Conservation (phyloP, 2,797 vertebrate genomes). For the Melanotaenia parkinsoni region DNA sequence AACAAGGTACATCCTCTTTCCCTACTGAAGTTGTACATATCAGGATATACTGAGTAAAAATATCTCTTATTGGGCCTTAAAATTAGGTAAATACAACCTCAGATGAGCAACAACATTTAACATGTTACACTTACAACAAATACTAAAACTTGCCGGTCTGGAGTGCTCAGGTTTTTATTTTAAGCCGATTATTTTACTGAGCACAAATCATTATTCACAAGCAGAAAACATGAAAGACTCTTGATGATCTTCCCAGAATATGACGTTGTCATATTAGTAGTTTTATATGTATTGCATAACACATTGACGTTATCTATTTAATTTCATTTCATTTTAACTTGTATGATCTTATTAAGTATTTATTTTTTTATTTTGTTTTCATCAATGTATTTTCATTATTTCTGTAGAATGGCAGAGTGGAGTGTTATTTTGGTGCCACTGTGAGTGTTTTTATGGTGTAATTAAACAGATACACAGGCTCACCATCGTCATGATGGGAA, state of each 20-base stretch:
- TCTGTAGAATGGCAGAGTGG: not conserved
- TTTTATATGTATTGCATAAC: no score
- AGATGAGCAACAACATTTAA: not conserved
- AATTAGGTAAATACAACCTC: not conserved
- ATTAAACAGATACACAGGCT: conserved; percentile 13
- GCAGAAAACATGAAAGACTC: no score
- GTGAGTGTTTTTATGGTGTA: not conserved
- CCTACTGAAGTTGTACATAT: not conserved
- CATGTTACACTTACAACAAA: not conserved
- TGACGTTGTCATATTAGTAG: no score
- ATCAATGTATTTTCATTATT: not conserved
- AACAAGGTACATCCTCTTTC: not conserved
- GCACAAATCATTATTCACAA: no score
- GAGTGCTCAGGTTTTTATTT: no score
- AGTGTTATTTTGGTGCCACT: not conserved
- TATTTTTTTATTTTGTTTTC: not conserved
- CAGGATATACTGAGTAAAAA: not conserved
- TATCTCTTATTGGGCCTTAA: not conserved
- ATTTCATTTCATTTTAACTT: not conserved
- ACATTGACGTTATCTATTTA: no score
- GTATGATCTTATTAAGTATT: not conserved
- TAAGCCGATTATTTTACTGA: no score
- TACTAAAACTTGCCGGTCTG: no score
- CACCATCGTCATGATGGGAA: not conserved
- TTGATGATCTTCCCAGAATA: no score